Evolutionary conservation across 2,888 invertebrate genomes (phyloP).

Genomic region (Patella caerulea): DNA sequence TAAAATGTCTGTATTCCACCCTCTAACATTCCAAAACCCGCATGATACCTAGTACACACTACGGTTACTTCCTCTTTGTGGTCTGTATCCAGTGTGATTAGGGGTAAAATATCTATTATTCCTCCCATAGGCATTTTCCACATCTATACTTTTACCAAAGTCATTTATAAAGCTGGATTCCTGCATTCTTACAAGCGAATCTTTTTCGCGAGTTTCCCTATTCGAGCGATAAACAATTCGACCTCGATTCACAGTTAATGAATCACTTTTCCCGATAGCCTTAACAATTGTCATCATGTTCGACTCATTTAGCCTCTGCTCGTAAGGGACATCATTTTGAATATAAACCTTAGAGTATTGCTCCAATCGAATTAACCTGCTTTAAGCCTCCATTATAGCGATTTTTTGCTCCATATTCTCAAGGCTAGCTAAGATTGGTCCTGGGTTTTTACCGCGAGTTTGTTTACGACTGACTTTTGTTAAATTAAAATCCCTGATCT

Average conservation of each 20-base stretch:
- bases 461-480: background rate
- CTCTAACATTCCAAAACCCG: conserved; percentile 3
- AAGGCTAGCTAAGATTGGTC: background rate
- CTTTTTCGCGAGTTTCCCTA: background rate
- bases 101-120: background rate
- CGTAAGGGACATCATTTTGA: background rate
- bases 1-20: background rate
- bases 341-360: conserved; percentile 4
- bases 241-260: background rate
- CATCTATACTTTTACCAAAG: too few species aligned
- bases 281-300: conserved; percentile 3
- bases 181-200: too few species aligned
- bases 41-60: background rate
- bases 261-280: background rate
- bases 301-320: background rate
- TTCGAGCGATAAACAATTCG: background rate
- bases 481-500: background rate
- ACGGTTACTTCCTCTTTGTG: background rate
- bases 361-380: background rate
- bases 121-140: background rate
- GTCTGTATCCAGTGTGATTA: background rate
- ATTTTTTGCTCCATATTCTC: background rate
- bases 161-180: too few species aligned
- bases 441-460: background rate
- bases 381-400: background rate